Evolutionary conservation across 2,888 invertebrate genomes (phyloP), one percentile per base, ranked within the genome.

Genomic region (Anticlea derivata): DNA sequence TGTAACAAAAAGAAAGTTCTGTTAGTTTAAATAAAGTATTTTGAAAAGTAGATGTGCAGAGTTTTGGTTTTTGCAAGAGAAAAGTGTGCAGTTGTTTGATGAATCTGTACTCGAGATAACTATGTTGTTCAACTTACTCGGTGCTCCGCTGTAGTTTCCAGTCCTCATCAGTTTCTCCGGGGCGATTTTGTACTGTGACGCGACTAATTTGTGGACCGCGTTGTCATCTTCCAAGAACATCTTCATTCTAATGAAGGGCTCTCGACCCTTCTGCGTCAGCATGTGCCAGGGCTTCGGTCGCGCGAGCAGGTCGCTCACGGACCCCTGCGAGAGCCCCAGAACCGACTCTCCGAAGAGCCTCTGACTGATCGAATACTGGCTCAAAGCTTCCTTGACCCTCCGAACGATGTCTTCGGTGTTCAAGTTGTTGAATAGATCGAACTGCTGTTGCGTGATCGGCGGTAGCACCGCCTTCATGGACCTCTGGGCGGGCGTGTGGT

Each of bases 241-340:
- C 83, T 98, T 97, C 98, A 99, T 99, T 54, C 98, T 92, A 58
- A 99, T 98, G 87, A 98, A 99, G 0, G 98, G 99, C 76, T 99
- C 98, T 17, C 98, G 93, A 1, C 98, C 98, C 82, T 98, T 98
- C 76, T 97, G 97, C 7, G 99, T 99, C 39, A 99, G 92, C 98
- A 99, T 98, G 78, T 98, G 97, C 99, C 99, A 99, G 0, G 99
- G 98, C 80, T 99, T 99, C 24, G 99, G 99, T 41, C 99, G 91
- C 13, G 99, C 99, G 58, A 99, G 91, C 30, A 99, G 92, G 83
- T 99, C 99, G 35, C 98, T 99, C 0, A 99, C 99, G 2, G 98
- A 98, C 26, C 99, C 99, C 82, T 98, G 98, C 1, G 98, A 98
- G 43, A 98, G 86, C 0, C 98, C 98, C 51, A 99, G 92, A n/a